phyloP scores from a whole-genome alignment of 2,888 invertebrate genomes.

The Nephrotoma appendiculata region DNA sequence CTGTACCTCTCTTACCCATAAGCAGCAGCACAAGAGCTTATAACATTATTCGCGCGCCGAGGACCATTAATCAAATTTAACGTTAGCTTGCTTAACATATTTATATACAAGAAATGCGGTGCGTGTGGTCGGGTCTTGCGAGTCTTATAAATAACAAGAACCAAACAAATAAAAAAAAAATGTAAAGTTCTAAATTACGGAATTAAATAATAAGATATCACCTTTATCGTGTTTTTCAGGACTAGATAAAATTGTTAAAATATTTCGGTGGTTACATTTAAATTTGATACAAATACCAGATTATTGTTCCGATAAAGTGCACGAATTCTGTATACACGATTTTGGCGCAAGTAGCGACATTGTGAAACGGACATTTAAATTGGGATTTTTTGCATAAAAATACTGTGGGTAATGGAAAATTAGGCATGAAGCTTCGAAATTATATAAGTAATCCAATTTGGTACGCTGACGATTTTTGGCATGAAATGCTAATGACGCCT shows the following conservation, averaged over 20 bases:
- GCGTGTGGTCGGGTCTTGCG: neutral
- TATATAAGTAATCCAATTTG: no score
- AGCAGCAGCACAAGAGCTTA: neutral
- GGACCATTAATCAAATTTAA: neutral
- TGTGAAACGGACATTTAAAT: neutral
- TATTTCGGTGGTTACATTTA: neutral
- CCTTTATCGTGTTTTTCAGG: neutral
- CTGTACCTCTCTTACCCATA: neutral
- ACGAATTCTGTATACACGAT: neutral
- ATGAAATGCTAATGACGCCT: no score
- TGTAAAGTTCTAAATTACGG: neutral
- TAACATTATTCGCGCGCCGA: neutral
- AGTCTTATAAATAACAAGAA: neutral
- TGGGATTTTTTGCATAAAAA: neutral
- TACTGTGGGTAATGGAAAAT: neutral
- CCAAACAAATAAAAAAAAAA: neutral
- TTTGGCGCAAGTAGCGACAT: neutral
- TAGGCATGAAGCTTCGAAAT: no score
- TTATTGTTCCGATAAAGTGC: neutral
- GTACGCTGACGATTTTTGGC: no score
- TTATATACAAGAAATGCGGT: neutral
- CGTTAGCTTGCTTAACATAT: neutral
- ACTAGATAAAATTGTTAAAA: neutral
- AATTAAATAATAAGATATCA: neutral
- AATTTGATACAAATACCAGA: neutral